Percentiles rank a stretch among this genome's conserved stretches.
These are phyloP conservation scores for Brachirus orientalis DNA, from an alignment of 2,113 vertebrate species.

Conservation along the genomic window DNA sequence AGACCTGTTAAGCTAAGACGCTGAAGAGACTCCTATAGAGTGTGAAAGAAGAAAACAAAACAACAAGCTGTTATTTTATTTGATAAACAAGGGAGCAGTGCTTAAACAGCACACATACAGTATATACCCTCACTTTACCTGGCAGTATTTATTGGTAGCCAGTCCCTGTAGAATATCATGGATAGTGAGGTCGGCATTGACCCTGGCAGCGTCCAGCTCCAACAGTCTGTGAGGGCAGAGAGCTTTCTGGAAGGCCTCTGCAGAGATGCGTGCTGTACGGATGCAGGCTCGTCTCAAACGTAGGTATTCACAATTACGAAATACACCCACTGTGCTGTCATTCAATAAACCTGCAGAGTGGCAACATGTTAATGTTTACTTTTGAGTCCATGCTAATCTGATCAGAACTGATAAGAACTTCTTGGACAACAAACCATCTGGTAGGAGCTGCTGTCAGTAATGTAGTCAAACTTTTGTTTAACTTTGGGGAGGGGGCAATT, in stretches of 20 bases:
- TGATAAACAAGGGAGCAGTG: fast-evolving
- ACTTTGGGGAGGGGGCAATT: background rate
- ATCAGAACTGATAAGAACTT: background rate
- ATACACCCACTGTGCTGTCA: conserved; percentile 95
- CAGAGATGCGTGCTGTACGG: conserved; percentile 95
- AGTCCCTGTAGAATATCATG: conserved; percentile 95
- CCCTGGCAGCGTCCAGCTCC: conserved; percentile 93
- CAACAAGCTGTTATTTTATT: background rate
- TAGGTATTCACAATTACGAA: conserved; percentile 90
- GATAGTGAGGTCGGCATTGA: conserved; percentile 97
- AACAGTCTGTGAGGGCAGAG: conserved; percentile 94
- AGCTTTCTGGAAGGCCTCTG: conserved; percentile 93
- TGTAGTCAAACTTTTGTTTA: background rate
- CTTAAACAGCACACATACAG: background rate
- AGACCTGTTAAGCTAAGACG: conserved; percentile 93
- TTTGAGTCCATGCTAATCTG: background rate
- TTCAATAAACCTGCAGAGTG: conserved; percentile 89
- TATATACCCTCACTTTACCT: conserved; percentile 50
- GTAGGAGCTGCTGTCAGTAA: too few species aligned
- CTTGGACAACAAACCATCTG: too few species aligned
- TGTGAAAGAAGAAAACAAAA: background rate
- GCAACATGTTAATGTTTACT: background rate
- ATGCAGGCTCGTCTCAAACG: conserved; percentile 94
- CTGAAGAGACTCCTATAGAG: conserved; percentile 91
- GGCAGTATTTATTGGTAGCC: conserved; percentile 90